phyloP scores from a whole-genome alignment of 2,113 vertebrate species.

The Nibea albiflora region DNA sequence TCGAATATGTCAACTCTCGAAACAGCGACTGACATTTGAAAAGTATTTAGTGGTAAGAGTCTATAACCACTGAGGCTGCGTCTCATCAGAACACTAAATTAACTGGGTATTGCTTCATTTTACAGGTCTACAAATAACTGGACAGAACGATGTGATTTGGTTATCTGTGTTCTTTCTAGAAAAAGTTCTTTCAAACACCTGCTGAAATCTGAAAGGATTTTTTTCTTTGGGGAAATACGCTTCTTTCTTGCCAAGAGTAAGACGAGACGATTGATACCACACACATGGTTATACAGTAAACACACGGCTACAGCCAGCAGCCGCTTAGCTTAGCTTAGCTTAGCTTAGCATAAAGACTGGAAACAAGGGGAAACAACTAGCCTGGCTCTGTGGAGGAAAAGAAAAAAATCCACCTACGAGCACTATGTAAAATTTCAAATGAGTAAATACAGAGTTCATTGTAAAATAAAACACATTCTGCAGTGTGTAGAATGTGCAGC shows the following conservation, averaged over 20 bases:
- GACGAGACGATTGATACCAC: neutral
- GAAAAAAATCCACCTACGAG: neutral
- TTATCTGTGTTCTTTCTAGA: too few species aligned
- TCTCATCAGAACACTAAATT: too few species aligned
- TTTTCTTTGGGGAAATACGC: too few species aligned
- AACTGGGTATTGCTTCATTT: too few species aligned
- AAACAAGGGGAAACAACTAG: neutral
- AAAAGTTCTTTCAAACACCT: too few species aligned
- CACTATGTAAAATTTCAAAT: neutral
- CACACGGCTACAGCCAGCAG: neutral
- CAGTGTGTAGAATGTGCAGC: conserved; percentile 16
- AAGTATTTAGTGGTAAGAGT: neutral
- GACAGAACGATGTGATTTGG: neutral
- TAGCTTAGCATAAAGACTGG: conserved; percentile 9
- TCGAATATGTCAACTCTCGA: neutral
- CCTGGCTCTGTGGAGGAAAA: neutral
- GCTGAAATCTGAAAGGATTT: too few species aligned
- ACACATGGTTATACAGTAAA: neutral
- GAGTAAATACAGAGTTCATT: neutral
- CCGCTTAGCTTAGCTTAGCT: neutral
- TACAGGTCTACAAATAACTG: neutral
- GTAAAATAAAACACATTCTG: conserved; percentile 4
- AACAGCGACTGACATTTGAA: neutral
- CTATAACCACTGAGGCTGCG: too few species aligned
- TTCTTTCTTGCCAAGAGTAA: neutral